Percentiles rank a stretch among this genome's conserved stretches.
phyloP scores from a whole-genome alignment of 2,113 vertebrate species.

The Garra rufa region DNA sequence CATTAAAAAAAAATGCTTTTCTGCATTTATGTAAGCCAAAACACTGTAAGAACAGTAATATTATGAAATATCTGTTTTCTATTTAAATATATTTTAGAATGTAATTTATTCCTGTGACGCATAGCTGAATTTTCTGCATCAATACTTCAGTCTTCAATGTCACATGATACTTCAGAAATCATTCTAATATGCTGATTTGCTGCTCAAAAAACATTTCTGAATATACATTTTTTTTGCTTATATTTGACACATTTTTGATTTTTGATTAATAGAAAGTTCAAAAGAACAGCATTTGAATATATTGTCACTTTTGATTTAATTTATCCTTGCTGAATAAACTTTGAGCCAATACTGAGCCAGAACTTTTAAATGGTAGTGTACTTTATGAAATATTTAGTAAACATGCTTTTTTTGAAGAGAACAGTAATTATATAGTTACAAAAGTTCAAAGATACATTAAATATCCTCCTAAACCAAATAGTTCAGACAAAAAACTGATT shows the following conservation, averaged over 20 bases:
- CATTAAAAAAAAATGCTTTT: not conserved
- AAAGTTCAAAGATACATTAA: not conserved
- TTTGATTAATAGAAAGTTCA: not conserved
- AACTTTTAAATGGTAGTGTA: not conserved
- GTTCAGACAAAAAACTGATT: not conserved
- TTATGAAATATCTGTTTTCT: not conserved
- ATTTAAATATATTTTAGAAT: not conserved
- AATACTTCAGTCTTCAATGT: not conserved
- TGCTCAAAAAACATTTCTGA: not conserved
- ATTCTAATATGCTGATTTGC: not conserved
- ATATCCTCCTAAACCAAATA: not conserved
- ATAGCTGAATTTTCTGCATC: not conserved
- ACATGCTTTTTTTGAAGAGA: not conserved
- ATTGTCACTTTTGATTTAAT: not conserved
- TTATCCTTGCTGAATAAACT: not conserved
- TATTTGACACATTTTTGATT: not conserved
- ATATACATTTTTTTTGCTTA: too few relatives aligned
- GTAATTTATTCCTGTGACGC: too few relatives aligned
- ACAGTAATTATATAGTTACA: not conserved
- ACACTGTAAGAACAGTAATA: not conserved
- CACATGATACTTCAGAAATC: not conserved
- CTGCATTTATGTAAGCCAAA: not conserved
- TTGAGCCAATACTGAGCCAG: too few relatives aligned
- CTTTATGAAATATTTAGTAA: not conserved
- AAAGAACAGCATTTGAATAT: not conserved